Evolutionary conservation across 2,113 vertebrate genomes (phyloP).

Genomic region (Phaethornis superciliosus): DNA sequence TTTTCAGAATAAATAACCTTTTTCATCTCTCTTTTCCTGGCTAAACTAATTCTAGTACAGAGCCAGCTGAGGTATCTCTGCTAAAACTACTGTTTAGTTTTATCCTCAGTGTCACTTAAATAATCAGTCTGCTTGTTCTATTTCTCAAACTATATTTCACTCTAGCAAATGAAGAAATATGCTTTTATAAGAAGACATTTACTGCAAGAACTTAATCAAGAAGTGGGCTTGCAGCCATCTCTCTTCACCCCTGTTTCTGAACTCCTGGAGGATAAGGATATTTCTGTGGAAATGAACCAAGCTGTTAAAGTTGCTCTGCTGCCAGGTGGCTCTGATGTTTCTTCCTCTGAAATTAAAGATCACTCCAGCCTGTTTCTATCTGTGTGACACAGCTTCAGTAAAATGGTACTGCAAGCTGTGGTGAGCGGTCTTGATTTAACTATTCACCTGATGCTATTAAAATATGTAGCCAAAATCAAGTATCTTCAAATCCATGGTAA

Average conservation of each 20-base stretch:
- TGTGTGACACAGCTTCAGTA: neutral
- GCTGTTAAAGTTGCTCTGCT: neutral
- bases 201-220: neutral
- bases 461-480: neutral
- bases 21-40: neutral
- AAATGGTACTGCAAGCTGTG: neutral
- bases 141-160: neutral
- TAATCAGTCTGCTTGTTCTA: neutral
- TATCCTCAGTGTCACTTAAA: neutral
- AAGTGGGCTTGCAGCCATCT: neutral
- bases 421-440: neutral
- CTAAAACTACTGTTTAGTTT: neutral
- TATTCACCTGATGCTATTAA: neutral
- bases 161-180: neutral
- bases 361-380: neutral
- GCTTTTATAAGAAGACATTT: neutral
- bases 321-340: neutral
- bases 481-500: neutral
- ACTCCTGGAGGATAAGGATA: neutral
- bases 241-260: neutral
- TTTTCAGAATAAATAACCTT: neutral
- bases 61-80: neutral
- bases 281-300: neutral
- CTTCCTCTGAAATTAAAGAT: neutral
- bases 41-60: neutral